These are phyloP conservation scores for Belgica antarctica DNA, from an alignment of 2,888 invertebrate genomes.

Conservation along the genomic window DNA sequence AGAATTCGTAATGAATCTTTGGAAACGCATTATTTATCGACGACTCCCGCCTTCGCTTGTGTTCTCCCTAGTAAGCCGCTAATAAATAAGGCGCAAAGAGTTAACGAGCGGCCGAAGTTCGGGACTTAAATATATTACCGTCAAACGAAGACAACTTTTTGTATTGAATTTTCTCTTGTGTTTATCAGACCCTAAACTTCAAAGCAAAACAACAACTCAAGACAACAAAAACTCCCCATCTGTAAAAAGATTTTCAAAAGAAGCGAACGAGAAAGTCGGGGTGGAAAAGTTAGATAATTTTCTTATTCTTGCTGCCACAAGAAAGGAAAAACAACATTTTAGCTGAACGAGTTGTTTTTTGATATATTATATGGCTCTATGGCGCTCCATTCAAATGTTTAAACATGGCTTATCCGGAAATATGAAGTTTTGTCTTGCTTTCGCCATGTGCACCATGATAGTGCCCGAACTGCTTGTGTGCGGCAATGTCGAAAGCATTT, in stretches of 20 bases:
- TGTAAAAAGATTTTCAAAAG: neutral
- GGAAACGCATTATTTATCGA: too few species aligned
- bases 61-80: slow-evolving; percentile 10
- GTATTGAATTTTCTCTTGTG: neutral
- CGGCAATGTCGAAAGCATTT: slow-evolving; percentile 40
- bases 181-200: slow-evolving; percentile 6
- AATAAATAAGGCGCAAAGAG: slow-evolving; percentile 42
- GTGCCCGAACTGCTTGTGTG: neutral
- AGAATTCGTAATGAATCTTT: too few species aligned
- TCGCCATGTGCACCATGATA: too few species aligned
- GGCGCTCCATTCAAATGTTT: slow-evolving; percentile 34
- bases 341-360: neutral
- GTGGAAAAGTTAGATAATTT: slow-evolving; percentile 19
- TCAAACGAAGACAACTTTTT: neutral
- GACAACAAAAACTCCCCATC: neutral
- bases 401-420: slow-evolving; percentile 37
- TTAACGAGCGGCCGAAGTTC: slow-evolving; percentile 38
- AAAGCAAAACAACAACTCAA: neutral
- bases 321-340: slow-evolving; percentile 1
- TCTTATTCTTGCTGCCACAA: slow-evolving; percentile 7
- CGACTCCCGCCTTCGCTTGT: too few species aligned
- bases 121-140: slow-evolving; percentile 29
- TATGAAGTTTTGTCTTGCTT: slow-evolving; percentile 17
- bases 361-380: slow-evolving; percentile 34
- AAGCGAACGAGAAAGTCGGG: slow-evolving; percentile 1